Conservation (phyloP, 2,888 invertebrate species). For the Eupithecia inturbata region DNA sequence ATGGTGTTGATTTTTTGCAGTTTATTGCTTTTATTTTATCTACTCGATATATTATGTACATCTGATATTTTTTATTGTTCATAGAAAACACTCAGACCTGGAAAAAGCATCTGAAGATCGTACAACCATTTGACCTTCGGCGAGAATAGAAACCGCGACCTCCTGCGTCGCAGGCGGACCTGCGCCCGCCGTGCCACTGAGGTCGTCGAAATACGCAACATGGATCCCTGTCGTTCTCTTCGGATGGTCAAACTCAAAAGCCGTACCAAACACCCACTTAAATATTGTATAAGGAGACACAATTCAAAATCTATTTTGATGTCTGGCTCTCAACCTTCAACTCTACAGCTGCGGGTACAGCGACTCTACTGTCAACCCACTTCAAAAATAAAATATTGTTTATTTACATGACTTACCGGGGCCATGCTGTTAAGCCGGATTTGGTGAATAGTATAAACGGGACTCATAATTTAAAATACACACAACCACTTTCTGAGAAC, state of each 20-base stretch:
- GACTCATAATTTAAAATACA: constrained; percentile 58
- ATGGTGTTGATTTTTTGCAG: neutral
- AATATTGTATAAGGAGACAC: neutral
- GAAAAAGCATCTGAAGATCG: neutral
- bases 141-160: neutral
- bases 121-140: neutral
- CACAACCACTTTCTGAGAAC: constrained; percentile 31
- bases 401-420: constrained; percentile 59
- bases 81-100: neutral
- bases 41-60: neutral
- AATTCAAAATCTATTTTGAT: neutral
- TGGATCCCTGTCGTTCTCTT: neutral
- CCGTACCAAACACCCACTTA: neutral
- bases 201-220: neutral
- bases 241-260: neutral
- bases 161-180: neutral
- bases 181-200: neutral
- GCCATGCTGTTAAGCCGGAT: constrained; percentile 62
- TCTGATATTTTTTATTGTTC: neutral
- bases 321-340: too few relatives aligned
- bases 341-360: too few relatives aligned
- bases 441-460: constrained; percentile 69
- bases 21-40: neutral
- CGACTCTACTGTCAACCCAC: neutral
- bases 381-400: neutral